These are phyloP conservation scores for Achlya flavicornis DNA, from an alignment of 2,888 invertebrate species.

Conservation along the genomic window DNA sequence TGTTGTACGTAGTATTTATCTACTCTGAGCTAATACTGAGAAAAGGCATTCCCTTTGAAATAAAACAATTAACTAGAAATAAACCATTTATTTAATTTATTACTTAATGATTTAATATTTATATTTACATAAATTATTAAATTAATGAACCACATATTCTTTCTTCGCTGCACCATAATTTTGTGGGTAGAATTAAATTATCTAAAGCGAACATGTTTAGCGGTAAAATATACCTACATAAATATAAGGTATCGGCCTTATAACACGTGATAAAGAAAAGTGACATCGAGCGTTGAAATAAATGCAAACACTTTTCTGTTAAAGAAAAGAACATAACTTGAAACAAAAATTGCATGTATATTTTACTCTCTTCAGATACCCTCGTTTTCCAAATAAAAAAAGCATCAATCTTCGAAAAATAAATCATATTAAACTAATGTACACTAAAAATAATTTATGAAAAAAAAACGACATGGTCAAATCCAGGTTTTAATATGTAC, in stretches of 20 bases:
- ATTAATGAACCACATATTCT: conserved; percentile 37
- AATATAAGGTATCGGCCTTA: neutral
- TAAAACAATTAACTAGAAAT: conserved; percentile 51
- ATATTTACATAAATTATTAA: conserved; percentile 73
- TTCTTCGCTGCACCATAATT: conserved; percentile 37
- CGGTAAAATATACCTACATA: neutral
- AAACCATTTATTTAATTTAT: conserved; percentile 75
- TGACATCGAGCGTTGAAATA: conserved; percentile 14
- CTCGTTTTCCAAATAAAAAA: neutral
- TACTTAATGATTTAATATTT: conserved; percentile 55
- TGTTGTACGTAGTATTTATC: no score
- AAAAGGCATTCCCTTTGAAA: conserved; percentile 18
- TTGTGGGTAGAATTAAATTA: conserved; percentile 23
- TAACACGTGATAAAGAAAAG: neutral
- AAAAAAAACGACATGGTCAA: conserved; percentile 3
- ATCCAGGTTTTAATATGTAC: neutral
- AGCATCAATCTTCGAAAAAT: neutral
- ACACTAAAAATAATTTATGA: conserved; percentile 12
- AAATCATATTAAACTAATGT: conserved; percentile 10
- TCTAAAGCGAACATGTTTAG: neutral
- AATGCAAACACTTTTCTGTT: conserved; percentile 29
- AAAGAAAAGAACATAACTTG: conserved; percentile 15
- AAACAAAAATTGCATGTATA: neutral
- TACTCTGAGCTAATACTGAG: no score
- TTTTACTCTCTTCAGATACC: conserved; percentile 8